Evolutionary conservation across 2,888 invertebrate genomes (phyloP), one percentile per base, ranked within the genome.

Genomic region (Embidobia sp.): DNA sequence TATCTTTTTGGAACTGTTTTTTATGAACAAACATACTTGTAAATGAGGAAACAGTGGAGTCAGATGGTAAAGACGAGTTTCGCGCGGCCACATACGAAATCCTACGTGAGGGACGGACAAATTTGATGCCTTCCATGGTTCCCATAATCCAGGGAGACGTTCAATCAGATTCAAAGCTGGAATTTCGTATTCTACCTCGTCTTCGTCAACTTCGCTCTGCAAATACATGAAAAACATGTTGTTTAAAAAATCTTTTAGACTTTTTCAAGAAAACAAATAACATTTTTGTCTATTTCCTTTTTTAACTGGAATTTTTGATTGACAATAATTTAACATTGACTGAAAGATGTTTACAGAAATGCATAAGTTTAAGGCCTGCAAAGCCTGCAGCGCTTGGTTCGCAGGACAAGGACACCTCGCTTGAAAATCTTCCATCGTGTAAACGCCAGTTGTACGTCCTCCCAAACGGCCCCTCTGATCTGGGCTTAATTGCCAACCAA

Each of bases 181-280:
- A 85, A 95, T 94, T 89, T 95, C 95, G 86, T 93, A 95, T 83
- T 94, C 94, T 8, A 93, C 90, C 82, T 94, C 94, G 26, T 89
- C 88, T 1, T 93, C 94, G 67, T 94, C 94, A 26, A 93, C 92
- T 81, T 94, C 94, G 86, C 93, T 94, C 91, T 93, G 88, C 64
- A 89, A 89, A 16, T 57, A 11, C 22, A 22, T 22, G 22, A 4
- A n/a, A n/a, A n/a, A n/a, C n/a, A n/a, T n/a, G n/a, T n/a, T n/a
- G n/a, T n/a, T n/a, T n/a, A n/a, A n/a, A n/a, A n/a, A n/a, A n/a
- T n/a, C n/a, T n/a, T n/a, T n/a, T n/a, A n/a, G n/a, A n/a, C n/a
- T n/a, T n/a, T n/a, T n/a, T n/a, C n/a, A n/a, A n/a, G n/a, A n/a
- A n/a, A n/a, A n/a, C n/a, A n/a, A n/a, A n/a, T n/a, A n/a, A n/a